Percentiles rank a stretch among this genome's conserved stretches.
Conservation (phyloP, 2,113 vertebrate species). For the Ancistrus triradiatus region DNA sequence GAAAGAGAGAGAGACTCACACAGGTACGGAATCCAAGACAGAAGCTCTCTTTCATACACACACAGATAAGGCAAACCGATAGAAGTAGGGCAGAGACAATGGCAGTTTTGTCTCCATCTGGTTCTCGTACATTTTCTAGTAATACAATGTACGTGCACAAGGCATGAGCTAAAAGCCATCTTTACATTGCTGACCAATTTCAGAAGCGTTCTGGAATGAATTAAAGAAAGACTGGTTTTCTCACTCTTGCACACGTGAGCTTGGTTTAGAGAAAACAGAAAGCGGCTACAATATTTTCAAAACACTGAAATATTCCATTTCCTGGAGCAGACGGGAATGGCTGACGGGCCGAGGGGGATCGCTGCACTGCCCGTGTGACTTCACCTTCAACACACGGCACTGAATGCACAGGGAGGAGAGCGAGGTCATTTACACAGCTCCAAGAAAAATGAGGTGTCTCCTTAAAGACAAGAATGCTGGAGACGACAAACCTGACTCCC, state of each 20-base stretch:
- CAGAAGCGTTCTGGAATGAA: too few species aligned
- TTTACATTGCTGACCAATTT: too few species aligned
- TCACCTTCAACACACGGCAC: slow-evolving; percentile 1
- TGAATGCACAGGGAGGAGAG: slow-evolving; percentile 17
- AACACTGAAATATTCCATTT: not conserved
- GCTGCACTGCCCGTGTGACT: not conserved
- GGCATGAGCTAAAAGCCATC: not conserved
- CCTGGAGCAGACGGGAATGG: not conserved
- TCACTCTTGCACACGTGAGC: too few species aligned
- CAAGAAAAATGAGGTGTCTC: slow-evolving; percentile 27
- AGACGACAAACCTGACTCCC: too few species aligned
- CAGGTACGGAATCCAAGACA: slow-evolving; percentile 28
- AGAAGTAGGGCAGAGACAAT: slow-evolving; percentile 29
- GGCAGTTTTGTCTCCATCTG: slow-evolving; percentile 1
- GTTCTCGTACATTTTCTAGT: slow-evolving; percentile 8
- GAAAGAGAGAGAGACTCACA: slow-evolving; percentile 25
- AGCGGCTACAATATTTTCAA: not conserved
- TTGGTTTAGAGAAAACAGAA: not conserved
- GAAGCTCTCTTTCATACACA: slow-evolving; percentile 18
- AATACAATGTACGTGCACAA: not conserved
- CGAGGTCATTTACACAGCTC: slow-evolving; percentile 4
- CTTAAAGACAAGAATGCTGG: too few species aligned
- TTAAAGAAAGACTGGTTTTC: too few species aligned
- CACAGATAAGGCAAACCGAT: not conserved
- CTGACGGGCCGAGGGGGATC: not conserved